Base-by-base conservation (phyloP, 2,797 vertebrate genomes). In the Chaetodon trifasciatus region DNA sequence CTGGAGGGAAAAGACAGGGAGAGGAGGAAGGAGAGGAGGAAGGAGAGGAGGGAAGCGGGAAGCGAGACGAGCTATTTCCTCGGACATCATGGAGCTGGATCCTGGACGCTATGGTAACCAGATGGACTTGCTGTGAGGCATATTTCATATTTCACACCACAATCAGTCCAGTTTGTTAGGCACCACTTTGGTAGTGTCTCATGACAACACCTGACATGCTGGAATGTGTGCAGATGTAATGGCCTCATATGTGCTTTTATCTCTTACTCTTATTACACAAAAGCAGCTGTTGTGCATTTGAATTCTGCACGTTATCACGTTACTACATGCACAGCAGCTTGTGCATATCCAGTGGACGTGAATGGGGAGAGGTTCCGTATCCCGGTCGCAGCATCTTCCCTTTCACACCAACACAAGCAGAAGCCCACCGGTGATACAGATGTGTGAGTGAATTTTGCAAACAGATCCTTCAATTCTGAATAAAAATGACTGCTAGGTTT, bases 61-160 rank as follows among this genome's bases (percentile, higher is more conserved):
- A 62, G 61, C 52, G 37, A 84, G 70, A 85, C 15, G 24, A 78
- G 74, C 84, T 83, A 79, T 83, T 89, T 87, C 60, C 58, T 85
- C 10, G 52, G 85, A 88, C 74, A 60, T 72, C 15, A 4, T n/a
- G 68, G 81, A 71, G 83, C 70, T 49, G 77, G 1, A 67, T 86
- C 83, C 83, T 83, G 74, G 47, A 76, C 8, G 12, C 69, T 32
- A 16, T 37, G 60, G 67, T 32, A 79, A 86, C 76, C 91, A 93
- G 88, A 92, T 85, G 90, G 89, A 88, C 82, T 74, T 5, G 68
- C 81, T 79, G 71, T 40, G 81, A 86, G 82, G 74, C 83, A 80
- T 73, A 74, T 88, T 91, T 82, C 56, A 46, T 19, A 73, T 82
- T 87, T 86, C 79, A 80, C 69, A 77, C 69, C 52, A 11, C 32